Conservation (phyloP, 1,140 invertebrate genomes). For the Cotesia chilonis region DNA sequence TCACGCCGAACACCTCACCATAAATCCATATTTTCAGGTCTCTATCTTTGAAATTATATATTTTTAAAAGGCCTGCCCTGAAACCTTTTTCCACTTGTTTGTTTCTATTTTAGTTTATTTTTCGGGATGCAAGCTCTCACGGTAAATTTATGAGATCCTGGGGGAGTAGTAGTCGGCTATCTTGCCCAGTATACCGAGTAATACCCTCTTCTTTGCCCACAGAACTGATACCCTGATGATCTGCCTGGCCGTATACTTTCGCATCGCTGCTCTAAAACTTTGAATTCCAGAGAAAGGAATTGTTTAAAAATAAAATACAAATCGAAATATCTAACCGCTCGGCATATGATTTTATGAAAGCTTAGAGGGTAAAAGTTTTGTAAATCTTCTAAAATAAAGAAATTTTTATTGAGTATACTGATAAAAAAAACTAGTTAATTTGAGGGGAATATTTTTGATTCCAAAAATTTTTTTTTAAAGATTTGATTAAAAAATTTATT, state of each 20-base stretch:
- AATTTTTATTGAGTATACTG: no score
- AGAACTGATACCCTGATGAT: conserved; percentile 40
- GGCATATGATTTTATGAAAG: no score
- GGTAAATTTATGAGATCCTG: conserved; percentile 46
- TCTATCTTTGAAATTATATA: conserved; percentile 12
- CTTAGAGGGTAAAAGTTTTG: no score
- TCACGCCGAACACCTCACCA: neutral
- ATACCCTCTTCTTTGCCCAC: conserved; percentile 43
- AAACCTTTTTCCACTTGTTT: conserved; percentile 1
- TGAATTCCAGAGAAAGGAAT: neutral
- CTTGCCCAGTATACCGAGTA: conserved; percentile 39
- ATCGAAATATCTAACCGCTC: no score
- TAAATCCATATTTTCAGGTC: conserved; percentile 20
- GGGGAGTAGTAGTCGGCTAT: conserved; percentile 41
- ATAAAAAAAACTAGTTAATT: no score
- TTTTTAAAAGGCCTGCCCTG: neutral
- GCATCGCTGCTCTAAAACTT: conserved; percentile 1
- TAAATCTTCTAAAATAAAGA: no score
- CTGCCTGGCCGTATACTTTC: conserved; percentile 26
- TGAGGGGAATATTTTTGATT: no score
- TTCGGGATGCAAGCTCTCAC: conserved; percentile 40
- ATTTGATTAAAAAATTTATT: no score
- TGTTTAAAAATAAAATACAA: neutral
- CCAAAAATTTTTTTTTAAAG: no score
- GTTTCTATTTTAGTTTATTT: no score